Percentiles rank a stretch among this genome's conserved stretches.
Conservation (phyloP, 2,113 vertebrate species). For the Seriola dumerili region DNA sequence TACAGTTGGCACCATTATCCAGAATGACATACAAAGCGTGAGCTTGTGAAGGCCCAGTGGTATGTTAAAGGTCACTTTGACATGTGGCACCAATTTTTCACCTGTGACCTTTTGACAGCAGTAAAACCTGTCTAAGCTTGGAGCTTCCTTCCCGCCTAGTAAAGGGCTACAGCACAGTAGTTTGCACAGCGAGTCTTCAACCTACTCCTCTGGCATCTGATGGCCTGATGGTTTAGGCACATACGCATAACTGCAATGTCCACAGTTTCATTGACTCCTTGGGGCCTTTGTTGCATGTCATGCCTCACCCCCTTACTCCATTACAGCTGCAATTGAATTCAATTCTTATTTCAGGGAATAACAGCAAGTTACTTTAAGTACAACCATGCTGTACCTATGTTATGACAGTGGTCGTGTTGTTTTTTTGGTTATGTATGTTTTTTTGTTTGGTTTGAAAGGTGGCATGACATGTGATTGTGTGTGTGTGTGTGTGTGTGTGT, state of each 20-base stretch:
- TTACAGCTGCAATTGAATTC: not conserved
- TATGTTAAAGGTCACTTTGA: constrained; percentile 36
- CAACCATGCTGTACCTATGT: too few relatives aligned
- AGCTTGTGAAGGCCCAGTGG: constrained; percentile 21
- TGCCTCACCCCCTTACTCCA: not conserved
- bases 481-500: too few relatives aligned
- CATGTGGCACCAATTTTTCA: constrained; percentile 29
- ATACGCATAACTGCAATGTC: not conserved
- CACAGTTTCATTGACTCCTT: not conserved
- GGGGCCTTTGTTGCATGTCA: not conserved
- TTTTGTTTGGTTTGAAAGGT: too few relatives aligned
- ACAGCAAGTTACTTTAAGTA: too few relatives aligned
- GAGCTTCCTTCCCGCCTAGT: not conserved
- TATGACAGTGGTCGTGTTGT: too few relatives aligned
- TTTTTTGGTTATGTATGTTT: too few relatives aligned
- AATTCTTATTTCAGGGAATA: not conserved
- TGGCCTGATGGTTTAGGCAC: not conserved
- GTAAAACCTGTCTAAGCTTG: constrained; percentile 3
- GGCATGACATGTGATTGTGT: too few relatives aligned
- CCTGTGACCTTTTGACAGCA: constrained; percentile 43
- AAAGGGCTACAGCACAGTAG: not conserved
- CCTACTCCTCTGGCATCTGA: not conserved
- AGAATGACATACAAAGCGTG: constrained; percentile 13
- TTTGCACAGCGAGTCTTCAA: not conserved
- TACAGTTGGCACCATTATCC: constrained; percentile 11